Evolutionary conservation across 2,888 invertebrate genomes (phyloP), one percentile per base, ranked within the genome.

Genomic region (Augiades crinisus): DNA sequence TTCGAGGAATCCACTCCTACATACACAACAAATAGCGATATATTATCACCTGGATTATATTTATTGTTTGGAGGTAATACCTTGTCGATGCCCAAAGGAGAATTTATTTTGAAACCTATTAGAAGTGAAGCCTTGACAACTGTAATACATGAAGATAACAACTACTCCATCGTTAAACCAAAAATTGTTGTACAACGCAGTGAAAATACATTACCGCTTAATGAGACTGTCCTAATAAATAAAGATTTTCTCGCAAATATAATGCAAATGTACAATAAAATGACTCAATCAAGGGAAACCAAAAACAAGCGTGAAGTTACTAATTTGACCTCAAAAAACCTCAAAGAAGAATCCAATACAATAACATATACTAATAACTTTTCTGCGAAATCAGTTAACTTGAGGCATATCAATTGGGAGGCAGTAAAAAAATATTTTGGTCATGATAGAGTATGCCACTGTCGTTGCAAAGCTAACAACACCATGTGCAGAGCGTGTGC

Each of bases 401-500:
- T 58, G 51, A 61, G 72, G 36, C 59, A 59, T 24, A 59, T 75
- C 13, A 65, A 72, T 52, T 81, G 76, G 78, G 65, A 73, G 0
- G 53, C 57, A 1, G 44, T 86, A 0, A 80, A 72, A 52, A 68
- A 67, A 13, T 72, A 64, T 51, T 80, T 86, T 38, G 75, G 76
- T 1, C 67, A 76, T 13, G 77, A 82, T 1, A 71, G 75, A 64
- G 74, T 75, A 13, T 82, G 83, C 38, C 62, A 60, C 19, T 87
- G 86, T 54, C 75, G 71, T 53, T 84, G 82, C 44, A 74, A 63
- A 57, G 63, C 63, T 0, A 78, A 85, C 36, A 63, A 63, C 46
- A 71, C 79, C 0, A 75, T 88, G 78, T 87, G 87, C 31, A 68
- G 61, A 37, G 70, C 74, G 1, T 88, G 87, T 54, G 79, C 79